A percentile compares a stretch with the other conserved stretches of the same genome.
These are phyloP conservation scores for Calameuta filiformis DNA, from an alignment of 2,888 invertebrate species.

Conservation along the genomic window DNA sequence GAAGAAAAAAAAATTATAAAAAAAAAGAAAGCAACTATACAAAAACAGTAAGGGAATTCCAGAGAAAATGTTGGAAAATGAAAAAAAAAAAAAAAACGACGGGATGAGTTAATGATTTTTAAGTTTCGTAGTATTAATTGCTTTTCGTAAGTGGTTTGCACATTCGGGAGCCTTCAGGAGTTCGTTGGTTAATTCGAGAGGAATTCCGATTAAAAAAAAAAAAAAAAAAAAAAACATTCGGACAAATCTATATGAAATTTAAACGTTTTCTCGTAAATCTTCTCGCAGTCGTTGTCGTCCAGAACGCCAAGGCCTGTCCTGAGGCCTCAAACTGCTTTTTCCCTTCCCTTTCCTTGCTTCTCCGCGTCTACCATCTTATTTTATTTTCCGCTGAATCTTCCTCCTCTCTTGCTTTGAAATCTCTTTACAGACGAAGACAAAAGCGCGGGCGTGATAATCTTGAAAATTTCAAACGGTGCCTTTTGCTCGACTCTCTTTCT, in stretches of 20 bases:
- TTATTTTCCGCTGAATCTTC: not conserved
- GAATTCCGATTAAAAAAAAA: not conserved
- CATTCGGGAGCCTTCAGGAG: not conserved
- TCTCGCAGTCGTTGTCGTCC: not conserved
- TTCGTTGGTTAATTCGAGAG: not conserved
- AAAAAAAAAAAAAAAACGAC: not conserved
- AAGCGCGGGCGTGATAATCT: not conserved
- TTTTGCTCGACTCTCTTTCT: not conserved
- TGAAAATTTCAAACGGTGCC: not conserved
- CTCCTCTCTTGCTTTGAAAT: not conserved
- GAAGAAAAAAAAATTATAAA: conserved; percentile 8
- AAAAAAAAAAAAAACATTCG: not conserved
- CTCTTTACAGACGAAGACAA: not conserved
- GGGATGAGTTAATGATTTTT: not conserved
- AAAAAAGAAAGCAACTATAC: not conserved
- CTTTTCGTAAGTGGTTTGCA: not conserved
- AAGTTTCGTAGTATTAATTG: not conserved
- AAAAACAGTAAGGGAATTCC: conserved; percentile 1
- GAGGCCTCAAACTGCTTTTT: not conserved
- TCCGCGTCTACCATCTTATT: not conserved
- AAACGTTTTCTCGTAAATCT: not conserved
- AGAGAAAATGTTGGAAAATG: not conserved
- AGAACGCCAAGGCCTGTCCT: not conserved
- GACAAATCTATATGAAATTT: not conserved
- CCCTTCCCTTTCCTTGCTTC: not conserved